Percentiles rank a stretch among this genome's conserved stretches.
phyloP scores from a whole-genome alignment of 2,888 invertebrate genomes.

The Folsomia candida region DNA sequence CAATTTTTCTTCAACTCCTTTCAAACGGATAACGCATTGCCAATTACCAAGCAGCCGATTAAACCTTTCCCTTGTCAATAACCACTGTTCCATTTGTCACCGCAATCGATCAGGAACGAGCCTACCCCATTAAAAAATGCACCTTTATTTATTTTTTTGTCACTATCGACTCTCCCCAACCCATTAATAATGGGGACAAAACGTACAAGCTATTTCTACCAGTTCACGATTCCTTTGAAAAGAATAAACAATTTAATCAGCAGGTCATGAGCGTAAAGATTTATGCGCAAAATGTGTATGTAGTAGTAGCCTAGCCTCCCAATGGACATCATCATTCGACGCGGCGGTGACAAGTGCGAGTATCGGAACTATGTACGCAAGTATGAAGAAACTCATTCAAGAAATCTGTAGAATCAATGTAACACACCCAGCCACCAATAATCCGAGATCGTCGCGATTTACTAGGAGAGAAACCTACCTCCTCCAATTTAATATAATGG shows the following conservation, averaged over 20 bases:
- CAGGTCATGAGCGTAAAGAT: not conserved
- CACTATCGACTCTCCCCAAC: not conserved
- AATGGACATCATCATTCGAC: constrained; percentile 9
- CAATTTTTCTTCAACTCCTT: not conserved
- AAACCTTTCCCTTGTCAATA: not conserved
- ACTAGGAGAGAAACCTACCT: not conserved
- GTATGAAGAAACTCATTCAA: not conserved
- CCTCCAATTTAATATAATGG: not conserved
- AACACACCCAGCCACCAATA: not conserved
- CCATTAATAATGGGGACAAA: not conserved
- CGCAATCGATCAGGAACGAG: not conserved
- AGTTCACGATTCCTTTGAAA: not conserved
- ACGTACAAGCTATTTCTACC: not conserved
- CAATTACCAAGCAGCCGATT: not conserved
- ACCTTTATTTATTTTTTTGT: not conserved
- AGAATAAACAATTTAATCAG: constrained; percentile 12
- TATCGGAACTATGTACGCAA: not conserved
- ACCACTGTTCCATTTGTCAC: not conserved
- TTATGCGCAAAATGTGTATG: constrained; percentile 1
- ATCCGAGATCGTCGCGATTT: not conserved
- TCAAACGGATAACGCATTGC: not conserved
- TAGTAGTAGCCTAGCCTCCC: not conserved
- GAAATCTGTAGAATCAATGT: not conserved
- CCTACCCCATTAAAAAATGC: too few relatives aligned
- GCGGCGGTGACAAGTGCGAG: too few relatives aligned